Base-by-base conservation (phyloP, 1,140 invertebrate species). In the Drusus annulatus region DNA sequence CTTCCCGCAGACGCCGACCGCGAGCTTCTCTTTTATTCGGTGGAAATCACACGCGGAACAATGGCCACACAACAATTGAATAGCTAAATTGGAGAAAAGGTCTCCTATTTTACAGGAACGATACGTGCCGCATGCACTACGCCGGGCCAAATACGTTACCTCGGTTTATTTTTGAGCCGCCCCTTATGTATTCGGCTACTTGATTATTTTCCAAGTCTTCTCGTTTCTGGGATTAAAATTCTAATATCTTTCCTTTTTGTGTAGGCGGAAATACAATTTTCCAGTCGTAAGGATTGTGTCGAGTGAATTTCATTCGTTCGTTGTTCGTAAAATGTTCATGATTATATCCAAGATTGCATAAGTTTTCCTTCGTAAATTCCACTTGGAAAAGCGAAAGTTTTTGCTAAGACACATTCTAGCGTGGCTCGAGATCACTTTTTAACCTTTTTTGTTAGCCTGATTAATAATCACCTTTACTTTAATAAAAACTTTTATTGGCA, bases 61-160 rank as follows among this genome's bases (percentile, higher is more conserved):
- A 71, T 71, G 68, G 31, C 17, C 45, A 45, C 31, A 50, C 31
- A 21, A 50, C 68, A 71, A 71, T 71, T 71, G 68, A 71, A 71
- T 71, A 17, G 68, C 68, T 71, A 25, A 71, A 71, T 50, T 31
- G 31, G 21, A 25, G 62, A 13, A 21, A 25, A 28, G 62, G 62
- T 65, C 62, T 21, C 25, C 21, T 7, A 28, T 28, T 25, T 16
- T 28, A 21, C 17, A 28, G 10, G 62, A 21, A 28, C 21, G 25
- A 17, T 60, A 60, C 56, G 56, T 60, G 56, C 56, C 56, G 19
- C 10, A 7, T 23, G 7, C 54, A 3, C 19, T 58, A 2, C 56
- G 7, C 56, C 17, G n/a, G 56, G 36, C 36, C 36, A 45, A 45
- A 45, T 45, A 45, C 10, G 8, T 45, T 45, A 45, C 10, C 56